Percentiles rank a stretch among this genome's conserved stretches.
Conservation (phyloP, 2,113 vertebrate genomes). For the Otocyon megalotis region DNA sequence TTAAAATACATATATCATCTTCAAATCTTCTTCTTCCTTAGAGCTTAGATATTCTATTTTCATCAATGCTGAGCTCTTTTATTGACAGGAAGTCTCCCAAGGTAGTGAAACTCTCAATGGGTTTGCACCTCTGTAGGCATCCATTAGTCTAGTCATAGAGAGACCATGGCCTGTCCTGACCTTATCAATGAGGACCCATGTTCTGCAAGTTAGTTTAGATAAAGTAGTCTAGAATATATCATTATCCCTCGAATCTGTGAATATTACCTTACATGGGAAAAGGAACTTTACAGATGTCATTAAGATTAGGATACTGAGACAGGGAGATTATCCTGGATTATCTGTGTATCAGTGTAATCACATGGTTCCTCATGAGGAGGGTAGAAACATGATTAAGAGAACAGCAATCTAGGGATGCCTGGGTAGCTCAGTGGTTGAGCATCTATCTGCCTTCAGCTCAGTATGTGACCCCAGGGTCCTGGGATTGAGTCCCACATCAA, state of each 20-base stretch:
- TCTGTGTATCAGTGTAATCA: background rate
- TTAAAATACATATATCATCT: background rate
- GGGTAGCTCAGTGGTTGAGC: too few species aligned
- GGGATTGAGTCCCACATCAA: too few species aligned
- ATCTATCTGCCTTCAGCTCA: too few species aligned
- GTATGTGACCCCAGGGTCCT: too few species aligned
- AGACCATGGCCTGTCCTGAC: background rate
- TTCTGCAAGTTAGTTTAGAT: background rate
- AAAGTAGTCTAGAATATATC: background rate
- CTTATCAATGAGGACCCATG: background rate
- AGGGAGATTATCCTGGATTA: background rate
- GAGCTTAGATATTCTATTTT: background rate
- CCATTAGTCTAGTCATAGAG: background rate
- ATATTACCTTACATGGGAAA: background rate
- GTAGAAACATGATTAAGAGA: background rate
- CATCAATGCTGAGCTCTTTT: background rate
- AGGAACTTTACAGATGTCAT: background rate
- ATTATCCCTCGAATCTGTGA: background rate
- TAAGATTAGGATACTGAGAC: background rate
- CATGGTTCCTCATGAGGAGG: background rate
- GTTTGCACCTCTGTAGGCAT: background rate
- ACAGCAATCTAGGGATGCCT: background rate
- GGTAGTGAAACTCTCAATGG: background rate
- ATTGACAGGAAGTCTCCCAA: background rate
- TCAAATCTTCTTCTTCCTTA: background rate